phyloP scores from a whole-genome alignment of 2,113 vertebrate species.

The Uria lomvia region DNA sequence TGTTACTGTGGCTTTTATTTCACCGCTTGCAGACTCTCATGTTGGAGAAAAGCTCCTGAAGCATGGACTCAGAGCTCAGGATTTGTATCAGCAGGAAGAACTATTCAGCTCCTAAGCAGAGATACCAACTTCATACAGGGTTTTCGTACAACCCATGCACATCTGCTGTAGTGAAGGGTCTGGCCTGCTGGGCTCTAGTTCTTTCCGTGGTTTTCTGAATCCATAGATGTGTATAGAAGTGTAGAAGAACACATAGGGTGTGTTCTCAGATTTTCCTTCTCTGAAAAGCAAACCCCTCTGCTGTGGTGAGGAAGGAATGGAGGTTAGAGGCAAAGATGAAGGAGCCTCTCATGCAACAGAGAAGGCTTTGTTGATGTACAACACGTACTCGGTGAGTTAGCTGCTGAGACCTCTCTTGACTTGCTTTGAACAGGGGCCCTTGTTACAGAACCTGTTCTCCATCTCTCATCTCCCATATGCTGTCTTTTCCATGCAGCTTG shows the following conservation, averaged over 20 bases:
- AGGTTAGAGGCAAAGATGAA: conserved; percentile 50
- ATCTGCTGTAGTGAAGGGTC: background rate
- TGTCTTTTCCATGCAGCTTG: background rate
- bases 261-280: conserved; percentile 42
- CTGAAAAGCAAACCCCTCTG: conserved; percentile 43
- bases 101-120: background rate
- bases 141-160: background rate
- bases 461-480: background rate
- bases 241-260: background rate
- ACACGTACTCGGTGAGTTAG: conserved; percentile 17
- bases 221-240: background rate
- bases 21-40: background rate
- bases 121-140: background rate
- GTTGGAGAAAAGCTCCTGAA: background rate
- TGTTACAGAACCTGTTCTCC: conserved; percentile 48
- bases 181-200: background rate
- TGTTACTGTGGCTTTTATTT: background rate
- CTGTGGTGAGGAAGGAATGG: conserved; percentile 55
- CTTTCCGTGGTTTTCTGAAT: conserved; percentile 21
- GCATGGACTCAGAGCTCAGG: background rate
- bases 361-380: conserved; percentile 52
- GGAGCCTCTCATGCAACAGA: conserved; percentile 56
- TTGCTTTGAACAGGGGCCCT: conserved; percentile 47
- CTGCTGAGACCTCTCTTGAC: conserved; percentile 45
- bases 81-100: background rate